Conservation (phyloP, 2,113 vertebrate species). For the Sterna hirundo region DNA sequence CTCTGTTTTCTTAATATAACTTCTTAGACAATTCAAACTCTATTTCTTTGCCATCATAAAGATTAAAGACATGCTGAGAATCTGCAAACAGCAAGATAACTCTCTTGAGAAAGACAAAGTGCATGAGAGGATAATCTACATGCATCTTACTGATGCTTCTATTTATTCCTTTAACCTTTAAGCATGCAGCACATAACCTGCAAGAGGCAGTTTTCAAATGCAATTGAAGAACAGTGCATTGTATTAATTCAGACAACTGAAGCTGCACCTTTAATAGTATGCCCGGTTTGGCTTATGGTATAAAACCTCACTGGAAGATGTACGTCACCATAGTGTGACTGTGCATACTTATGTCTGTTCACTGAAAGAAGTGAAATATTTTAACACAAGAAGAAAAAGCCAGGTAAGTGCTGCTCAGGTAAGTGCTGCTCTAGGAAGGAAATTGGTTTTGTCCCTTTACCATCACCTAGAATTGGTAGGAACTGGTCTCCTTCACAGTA, state of each 20-base stretch:
- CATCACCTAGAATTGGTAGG: neutral
- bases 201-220: neutral
- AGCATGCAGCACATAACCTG: neutral
- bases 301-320: neutral
- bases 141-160: neutral
- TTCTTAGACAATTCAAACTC: neutral
- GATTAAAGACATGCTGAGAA: neutral
- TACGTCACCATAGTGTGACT: neutral
- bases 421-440: neutral
- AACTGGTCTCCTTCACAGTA: neutral
- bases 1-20: neutral
- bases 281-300: neutral
- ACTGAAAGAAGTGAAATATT: neutral
- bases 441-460: neutral
- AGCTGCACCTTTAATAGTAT: neutral
- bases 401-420: neutral
- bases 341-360: neutral
- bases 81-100: neutral
- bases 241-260: neutral
- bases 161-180: neutral
- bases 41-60: neutral
- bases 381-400: neutral
- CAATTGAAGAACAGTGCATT: neutral
- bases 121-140: neutral
- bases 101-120: neutral